Percentiles rank a stretch among this genome's conserved stretches.
These are phyloP conservation scores for Micropoecilia bifurca DNA, from an alignment of 2,797 vertebrate genomes.

Conservation along the genomic window DNA sequence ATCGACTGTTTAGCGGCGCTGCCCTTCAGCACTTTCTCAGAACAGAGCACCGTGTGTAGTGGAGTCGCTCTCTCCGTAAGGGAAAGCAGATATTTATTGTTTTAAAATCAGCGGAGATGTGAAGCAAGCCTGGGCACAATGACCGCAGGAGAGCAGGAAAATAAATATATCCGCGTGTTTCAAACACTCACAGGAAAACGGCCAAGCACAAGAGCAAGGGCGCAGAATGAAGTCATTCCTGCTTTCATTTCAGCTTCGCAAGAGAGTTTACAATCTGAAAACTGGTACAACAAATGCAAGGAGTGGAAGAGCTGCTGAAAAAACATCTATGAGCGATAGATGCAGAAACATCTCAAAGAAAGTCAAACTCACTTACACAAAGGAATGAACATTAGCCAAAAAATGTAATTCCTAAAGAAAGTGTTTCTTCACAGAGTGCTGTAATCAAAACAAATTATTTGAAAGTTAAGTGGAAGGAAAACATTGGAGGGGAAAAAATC, in stretches of 20 bases:
- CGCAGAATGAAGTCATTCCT: constrained; percentile 36
- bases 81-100: constrained; percentile 67
- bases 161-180: constrained; percentile 72
- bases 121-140: constrained; percentile 60
- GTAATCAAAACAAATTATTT: not conserved
- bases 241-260: constrained; percentile 16
- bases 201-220: constrained; percentile 34
- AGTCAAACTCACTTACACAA: not conserved
- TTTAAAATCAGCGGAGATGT: constrained; percentile 55
- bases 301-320: not conserved
- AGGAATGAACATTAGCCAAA: not conserved
- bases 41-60: constrained; percentile 38
- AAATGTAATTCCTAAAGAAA: not conserved
- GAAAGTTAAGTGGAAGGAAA: not conserved
- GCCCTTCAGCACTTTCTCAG: constrained; percentile 27
- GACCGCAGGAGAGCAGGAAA: constrained; percentile 62
- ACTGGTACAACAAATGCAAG: not conserved
- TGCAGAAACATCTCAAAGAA: too few relatives aligned
- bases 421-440: not conserved
- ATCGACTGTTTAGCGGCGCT: constrained; percentile 38
- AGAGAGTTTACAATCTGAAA: constrained; percentile 2
- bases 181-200: constrained; percentile 71
- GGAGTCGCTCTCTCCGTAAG: constrained; percentile 21
- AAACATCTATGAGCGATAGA: not conserved
- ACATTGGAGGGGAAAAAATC: not conserved